Base-by-base conservation (phyloP, 2,113 vertebrate genomes). In the Abramis brama region DNA sequence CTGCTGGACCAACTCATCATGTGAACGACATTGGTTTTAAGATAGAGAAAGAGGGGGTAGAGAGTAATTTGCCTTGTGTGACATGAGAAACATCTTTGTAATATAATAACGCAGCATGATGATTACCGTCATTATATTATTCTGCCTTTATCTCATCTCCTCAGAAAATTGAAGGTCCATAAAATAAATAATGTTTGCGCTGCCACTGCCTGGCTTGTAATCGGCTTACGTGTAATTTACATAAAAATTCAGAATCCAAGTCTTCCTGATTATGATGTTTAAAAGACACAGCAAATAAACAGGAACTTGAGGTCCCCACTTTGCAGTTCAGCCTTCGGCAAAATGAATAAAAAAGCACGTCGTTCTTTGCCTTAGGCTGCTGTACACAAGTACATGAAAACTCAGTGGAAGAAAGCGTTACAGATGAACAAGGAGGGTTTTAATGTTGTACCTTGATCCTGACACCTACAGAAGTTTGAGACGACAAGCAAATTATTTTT, bases 161-260 rank as follows among this genome's bases (percentile, higher is more conserved):
- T 90, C 30, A 80, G 91, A 93, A 92, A 95, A 94, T 93, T 94
- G 93, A 92, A 93, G 93, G 93, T 93, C 90, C 91, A 93, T 93
- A 93, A 94, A 95, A 94, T 94, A 94, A 95, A 93, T 94, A 92
- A 92, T 92, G 88, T 93, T 93, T 93, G 91, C 87, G 84, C 90
- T 88, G 50, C 89, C 91, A 91, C 92, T 92, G 92, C 91, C 91
- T 93, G 88, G 87, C 89, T 92, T 93, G 90, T 94, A 95, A 95
- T 94, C 93, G 91, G 94, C 92, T 95, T 95, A 94, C 87, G 71
- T 86, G 88, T 89, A 92, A 95, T 95, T 95, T 95, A 93, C 94
- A 95, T 94, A 94, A 94, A 82, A 94, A 93, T 92, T 92, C 91
- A 80, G 89, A 90, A 91, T 91, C 90, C 92, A 90, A 93, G 89